These are phyloP conservation scores for Dichetophora obliterata DNA, from an alignment of 2,888 invertebrate genomes.

Conservation along the genomic window DNA sequence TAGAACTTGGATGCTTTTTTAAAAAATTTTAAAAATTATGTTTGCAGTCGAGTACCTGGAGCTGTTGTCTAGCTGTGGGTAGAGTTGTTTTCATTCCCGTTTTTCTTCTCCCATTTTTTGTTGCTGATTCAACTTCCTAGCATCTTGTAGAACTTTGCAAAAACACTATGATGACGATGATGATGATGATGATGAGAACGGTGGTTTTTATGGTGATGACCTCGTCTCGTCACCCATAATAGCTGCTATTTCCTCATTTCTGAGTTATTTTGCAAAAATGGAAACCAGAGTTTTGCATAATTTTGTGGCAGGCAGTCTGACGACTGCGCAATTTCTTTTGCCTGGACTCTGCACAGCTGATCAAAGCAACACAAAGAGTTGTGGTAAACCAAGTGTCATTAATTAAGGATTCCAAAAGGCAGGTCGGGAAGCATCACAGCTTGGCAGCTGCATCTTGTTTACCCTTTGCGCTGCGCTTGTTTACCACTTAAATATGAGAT, in stretches of 20 bases:
- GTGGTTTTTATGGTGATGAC: background rate
- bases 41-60: background rate
- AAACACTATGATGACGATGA: background rate
- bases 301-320: slow-evolving; percentile 1
- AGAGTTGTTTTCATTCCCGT: background rate
- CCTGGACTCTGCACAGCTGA: background rate
- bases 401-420: slow-evolving; percentile 10
- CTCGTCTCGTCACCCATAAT: background rate
- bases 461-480: background rate
- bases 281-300: slow-evolving; percentile 11
- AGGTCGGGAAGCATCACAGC: no score
- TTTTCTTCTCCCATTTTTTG: background rate
- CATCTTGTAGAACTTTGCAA: background rate
- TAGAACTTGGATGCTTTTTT: slow-evolving; percentile 22
- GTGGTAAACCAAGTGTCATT: slow-evolving; percentile 9
- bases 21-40: slow-evolving; percentile 30
- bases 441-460: background rate
- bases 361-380: slow-evolving; percentile 6
- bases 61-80: no score
- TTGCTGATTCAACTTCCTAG: background rate
- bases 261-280: background rate
- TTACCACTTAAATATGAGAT: background rate
- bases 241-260: background rate
- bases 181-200: no score
- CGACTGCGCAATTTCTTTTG: background rate